Conservation (phyloP, 2,888 invertebrate species). For the Spatulosminthurus flaviceps region DNA sequence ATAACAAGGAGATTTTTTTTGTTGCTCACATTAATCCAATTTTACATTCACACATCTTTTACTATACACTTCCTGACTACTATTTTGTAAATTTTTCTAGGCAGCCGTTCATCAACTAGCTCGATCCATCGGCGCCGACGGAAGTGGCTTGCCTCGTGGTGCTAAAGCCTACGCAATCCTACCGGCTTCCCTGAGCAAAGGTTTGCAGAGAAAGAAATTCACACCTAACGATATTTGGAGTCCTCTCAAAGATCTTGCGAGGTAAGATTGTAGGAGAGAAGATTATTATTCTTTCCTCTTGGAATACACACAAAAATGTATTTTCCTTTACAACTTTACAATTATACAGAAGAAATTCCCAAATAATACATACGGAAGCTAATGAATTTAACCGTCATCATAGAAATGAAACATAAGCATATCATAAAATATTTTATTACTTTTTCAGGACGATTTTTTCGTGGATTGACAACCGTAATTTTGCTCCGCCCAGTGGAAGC, state of each 20-base stretch:
- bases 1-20: background rate
- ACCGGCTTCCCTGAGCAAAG: conserved; percentile 21
- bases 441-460: conserved; percentile 36
- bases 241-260: conserved; percentile 31
- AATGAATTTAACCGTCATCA: no score
- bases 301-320: no score
- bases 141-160: conserved; percentile 38
- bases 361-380: no score
- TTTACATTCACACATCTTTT: background rate
- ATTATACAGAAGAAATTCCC: no score
- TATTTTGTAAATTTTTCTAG: background rate
- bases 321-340: no score
- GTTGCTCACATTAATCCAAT: background rate
- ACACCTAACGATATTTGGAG: background rate
- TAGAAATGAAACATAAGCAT: background rate
- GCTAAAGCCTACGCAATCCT: conserved; percentile 35
- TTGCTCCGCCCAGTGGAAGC: conserved; percentile 40
- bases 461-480: conserved; percentile 43
- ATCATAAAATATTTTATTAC: background rate
- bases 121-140: conserved; percentile 20
- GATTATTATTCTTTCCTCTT: no score
- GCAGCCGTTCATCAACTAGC: conserved; percentile 42
- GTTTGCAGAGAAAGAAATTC: background rate
- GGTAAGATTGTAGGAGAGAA: no score
- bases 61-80: background rate